phyloP scores from a whole-genome alignment of 2,113 vertebrate species.

The Rousettus leschenaultii region DNA sequence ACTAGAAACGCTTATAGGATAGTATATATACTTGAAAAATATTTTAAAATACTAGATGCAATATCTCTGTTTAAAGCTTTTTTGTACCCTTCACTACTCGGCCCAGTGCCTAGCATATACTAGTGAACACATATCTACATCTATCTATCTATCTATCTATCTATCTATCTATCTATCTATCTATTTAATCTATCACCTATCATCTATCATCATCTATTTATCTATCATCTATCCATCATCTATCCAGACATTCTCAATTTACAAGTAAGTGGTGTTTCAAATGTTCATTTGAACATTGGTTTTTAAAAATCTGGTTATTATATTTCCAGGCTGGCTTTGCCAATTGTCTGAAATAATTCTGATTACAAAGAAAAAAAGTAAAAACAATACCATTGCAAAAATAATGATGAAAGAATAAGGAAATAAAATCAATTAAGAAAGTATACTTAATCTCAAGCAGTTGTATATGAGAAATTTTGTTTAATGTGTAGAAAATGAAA shows the following conservation, averaged over 20 bases:
- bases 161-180: neutral
- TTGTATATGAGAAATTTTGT: constrained; percentile 19
- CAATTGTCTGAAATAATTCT: constrained; percentile 49
- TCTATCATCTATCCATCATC: neutral
- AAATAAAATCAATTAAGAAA: constrained; percentile 54
- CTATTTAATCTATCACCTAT: neutral
- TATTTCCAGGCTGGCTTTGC: constrained; percentile 27
- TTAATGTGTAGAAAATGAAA: constrained; percentile 35
- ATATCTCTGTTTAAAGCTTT: neutral
- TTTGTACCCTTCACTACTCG: neutral
- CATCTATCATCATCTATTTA: neutral
- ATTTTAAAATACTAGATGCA: neutral
- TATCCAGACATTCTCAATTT: neutral
- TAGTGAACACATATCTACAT: neutral
- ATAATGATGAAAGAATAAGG: constrained; percentile 31
- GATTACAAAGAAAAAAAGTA: constrained; percentile 16
- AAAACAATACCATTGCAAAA: constrained; percentile 28
- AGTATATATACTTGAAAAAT: neutral
- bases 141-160: neutral
- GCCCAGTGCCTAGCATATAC: neutral
- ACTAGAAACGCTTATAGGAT: neutral
- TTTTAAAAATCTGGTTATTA: constrained; percentile 39
- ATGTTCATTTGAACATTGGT: neutral
- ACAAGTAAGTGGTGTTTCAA: neutral
- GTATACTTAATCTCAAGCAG: neutral